Base-by-base conservation (phyloP, 1,140 invertebrate genomes). In the Radopholus similis region DNA sequence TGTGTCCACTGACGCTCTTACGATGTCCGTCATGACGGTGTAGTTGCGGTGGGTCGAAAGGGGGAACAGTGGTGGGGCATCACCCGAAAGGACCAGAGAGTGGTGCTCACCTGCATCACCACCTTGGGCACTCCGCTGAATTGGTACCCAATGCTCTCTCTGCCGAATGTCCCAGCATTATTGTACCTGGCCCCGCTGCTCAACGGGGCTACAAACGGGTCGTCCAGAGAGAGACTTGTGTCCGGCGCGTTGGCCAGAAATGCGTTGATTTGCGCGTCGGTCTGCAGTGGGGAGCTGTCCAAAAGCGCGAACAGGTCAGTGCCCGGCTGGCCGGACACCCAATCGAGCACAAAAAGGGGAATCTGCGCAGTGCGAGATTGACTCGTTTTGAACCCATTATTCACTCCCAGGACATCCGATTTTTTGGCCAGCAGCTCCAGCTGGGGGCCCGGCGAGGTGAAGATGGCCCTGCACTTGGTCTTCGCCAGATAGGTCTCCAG, bases 1-100 rank as follows among this genome's bases (percentile, higher is more conserved):
- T 51, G 11, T 51, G 11, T 51, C 9, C 34, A 53, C 9, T 54
- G 30, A 54, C 51, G n/a, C n/a, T n/a, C n/a, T 54, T 21, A 54
- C 15, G 5, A 54, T 54, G 30, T 54, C n/a, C 5, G 51, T 54
- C 35, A 34, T 18, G 5, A 15, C n/a, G 35, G 35, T 54, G n/a
- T 54, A 54, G 35, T 54, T 54, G 30, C n/a, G 51, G 35, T 54
- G 51, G 4, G 51, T 54, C 51, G 30, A 54, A 54, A 15, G 15
- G n/a, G 35, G 35, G n/a, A 15, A 30, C 13, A 15, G 26, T 51
- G 8, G 15, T 47, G 18, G 23, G 44, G 23, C 5, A 47, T 47
- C 23, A 6, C 44, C 44, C 18, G 44, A 47, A 47, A 47, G 26
- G 18, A 21, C 6, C 5, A 23, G 26, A 47, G 18, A 47, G 18